Conservation (phyloP, 2,113 vertebrate genomes). For the Sander vitreus region DNA sequence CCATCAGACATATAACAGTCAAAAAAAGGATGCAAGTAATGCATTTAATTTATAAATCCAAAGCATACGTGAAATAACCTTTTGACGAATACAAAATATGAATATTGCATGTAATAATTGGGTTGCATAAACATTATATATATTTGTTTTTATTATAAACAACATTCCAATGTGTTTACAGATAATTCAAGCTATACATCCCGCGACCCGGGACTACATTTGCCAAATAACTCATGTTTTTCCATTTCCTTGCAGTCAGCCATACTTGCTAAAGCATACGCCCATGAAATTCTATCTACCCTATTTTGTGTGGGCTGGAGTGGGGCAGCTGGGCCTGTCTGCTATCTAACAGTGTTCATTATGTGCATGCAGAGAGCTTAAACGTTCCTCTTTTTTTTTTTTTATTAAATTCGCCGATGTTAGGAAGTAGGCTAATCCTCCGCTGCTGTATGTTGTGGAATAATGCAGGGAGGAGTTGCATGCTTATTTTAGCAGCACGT, state of each 20-base stretch:
- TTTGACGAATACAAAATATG: not conserved
- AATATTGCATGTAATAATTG: not conserved
- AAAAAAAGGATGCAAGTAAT: not conserved
- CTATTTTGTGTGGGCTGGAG: conserved; percentile 62
- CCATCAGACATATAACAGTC: not conserved
- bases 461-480: conserved; percentile 51
- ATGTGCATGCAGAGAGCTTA: conserved; percentile 17
- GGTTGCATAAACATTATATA: not conserved
- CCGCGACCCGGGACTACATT: conserved; percentile 26
- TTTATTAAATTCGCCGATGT: conserved; percentile 42
- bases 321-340: conserved; percentile 55
- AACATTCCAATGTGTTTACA: conserved; percentile 11
- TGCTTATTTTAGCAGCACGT: conserved; percentile 41
- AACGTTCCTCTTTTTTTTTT: not conserved
- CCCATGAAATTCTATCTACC: conserved; percentile 83
- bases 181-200: not conserved
- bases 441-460: conserved; percentile 40
- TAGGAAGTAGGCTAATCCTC: conserved; percentile 67
- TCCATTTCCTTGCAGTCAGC: conserved; percentile 75
- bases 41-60: not conserved
- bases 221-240: conserved; percentile 65
- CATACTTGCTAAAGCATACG: conserved; percentile 82
- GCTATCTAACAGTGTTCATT: conserved; percentile 16
- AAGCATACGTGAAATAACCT: not conserved
- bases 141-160: not conserved